Evolutionary conservation across 2,888 invertebrate genomes (phyloP).

Genomic region (Mesoligia furuncula): DNA sequence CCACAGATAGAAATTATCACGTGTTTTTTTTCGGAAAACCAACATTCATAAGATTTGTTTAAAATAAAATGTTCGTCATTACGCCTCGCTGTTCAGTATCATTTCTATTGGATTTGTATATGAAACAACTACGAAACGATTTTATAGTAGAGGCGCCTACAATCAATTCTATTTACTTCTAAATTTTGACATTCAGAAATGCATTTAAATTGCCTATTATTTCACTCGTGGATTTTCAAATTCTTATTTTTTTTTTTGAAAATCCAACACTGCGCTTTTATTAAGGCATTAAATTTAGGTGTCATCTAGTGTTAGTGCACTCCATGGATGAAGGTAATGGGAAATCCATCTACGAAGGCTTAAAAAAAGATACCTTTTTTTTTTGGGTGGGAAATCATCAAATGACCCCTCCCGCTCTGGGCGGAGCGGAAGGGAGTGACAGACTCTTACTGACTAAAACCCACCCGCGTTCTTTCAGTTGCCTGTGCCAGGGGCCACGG

Average conservation of each 20-base stretch:
- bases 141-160: not conserved
- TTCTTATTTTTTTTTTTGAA: no score
- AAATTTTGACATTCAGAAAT: not conserved
- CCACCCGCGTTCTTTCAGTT: no score
- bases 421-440: no score
- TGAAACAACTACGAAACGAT: not conserved
- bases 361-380: no score
- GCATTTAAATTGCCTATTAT: no score
- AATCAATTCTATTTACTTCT: not conserved
- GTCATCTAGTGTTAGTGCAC: not conserved
- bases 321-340: not conserved
- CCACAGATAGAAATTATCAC: not conserved
- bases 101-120: not conserved
- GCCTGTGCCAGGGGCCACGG: no score
- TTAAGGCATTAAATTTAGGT: not conserved
- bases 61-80: conserved; percentile 12
- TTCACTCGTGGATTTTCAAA: no score
- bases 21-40: not conserved
- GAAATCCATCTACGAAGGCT: not conserved
- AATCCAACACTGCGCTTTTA: no score
- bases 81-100: conserved; percentile 1
- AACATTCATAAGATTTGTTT: not conserved
- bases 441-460: no score
- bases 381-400: no score
- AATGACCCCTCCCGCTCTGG: no score